A percentile compares a stretch with the other conserved stretches of the same genome.
phyloP scores from a whole-genome alignment of 2,113 vertebrate species.

The Urocitellus parryii region DNA sequence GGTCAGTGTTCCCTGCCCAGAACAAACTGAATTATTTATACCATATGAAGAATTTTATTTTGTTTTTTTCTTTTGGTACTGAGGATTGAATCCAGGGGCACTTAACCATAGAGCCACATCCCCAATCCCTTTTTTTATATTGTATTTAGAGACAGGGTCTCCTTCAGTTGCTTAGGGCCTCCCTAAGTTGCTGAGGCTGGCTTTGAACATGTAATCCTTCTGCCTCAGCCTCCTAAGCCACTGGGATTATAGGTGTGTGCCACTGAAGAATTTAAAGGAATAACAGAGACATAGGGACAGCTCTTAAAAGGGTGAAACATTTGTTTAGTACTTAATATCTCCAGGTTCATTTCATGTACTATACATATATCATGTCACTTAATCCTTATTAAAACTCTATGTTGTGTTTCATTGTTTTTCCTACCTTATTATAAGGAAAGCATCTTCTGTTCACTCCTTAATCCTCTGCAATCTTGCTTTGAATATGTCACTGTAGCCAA shows the following conservation, averaged over 20 bases:
- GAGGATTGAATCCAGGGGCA: no score
- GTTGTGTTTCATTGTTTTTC: background rate
- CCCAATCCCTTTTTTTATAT: no score
- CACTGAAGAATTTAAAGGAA: background rate
- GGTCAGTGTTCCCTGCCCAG: background rate
- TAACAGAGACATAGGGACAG: background rate
- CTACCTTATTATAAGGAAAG: background rate
- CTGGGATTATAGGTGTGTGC: no score
- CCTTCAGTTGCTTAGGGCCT: no score
- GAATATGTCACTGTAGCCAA: background rate
- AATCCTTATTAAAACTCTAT: background rate
- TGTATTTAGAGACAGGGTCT: no score
- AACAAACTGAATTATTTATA: background rate
- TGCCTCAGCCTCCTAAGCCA: no score
- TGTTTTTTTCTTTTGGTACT: no score
- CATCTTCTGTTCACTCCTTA: background rate
- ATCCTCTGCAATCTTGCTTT: background rate
- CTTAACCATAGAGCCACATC: no score
- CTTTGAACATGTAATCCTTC: no score
- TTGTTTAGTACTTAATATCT: background rate
- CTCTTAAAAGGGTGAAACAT: background rate
- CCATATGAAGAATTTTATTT: background rate
- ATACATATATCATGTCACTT: background rate
- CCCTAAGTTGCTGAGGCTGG: no score
- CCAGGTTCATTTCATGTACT: background rate